phyloP scores from a whole-genome alignment of 1,140 invertebrate genomes.

The Frieseomelitta varia region DNA sequence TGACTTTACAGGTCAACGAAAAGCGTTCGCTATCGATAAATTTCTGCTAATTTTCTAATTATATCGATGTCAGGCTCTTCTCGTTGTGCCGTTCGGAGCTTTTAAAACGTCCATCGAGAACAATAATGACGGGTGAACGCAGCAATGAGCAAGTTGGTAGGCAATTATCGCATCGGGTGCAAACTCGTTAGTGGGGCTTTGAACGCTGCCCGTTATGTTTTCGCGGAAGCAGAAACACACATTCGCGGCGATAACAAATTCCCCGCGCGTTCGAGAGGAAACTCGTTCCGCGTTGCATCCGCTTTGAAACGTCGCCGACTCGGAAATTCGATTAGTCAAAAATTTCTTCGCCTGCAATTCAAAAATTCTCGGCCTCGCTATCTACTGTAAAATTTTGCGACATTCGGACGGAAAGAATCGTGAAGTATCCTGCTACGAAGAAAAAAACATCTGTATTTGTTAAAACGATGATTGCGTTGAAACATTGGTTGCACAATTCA shows the following conservation, averaged over 20 bases:
- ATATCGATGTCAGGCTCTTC: slow-evolving; percentile 7
- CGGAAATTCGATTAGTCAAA: too few relatives aligned
- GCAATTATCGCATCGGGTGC: slow-evolving; percentile 71
- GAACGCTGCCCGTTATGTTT: slow-evolving; percentile 64
- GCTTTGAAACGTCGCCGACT: too few relatives aligned
- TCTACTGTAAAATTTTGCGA: too few relatives aligned
- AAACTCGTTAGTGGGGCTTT: slow-evolving; percentile 72
- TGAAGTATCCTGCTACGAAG: too few relatives aligned
- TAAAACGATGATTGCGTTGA: too few relatives aligned
- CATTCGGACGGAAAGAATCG: too few relatives aligned
- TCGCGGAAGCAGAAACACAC: slow-evolving; percentile 63
- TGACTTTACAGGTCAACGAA: too few relatives aligned
- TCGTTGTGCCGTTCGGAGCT: slow-evolving; percentile 40
- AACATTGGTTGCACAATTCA: too few relatives aligned
- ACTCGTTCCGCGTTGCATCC: not conserved
- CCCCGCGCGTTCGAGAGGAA: not conserved
- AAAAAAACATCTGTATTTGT: too few relatives aligned
- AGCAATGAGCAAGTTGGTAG: slow-evolving; percentile 20
- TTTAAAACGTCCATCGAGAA: slow-evolving; percentile 30
- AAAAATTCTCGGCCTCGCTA: too few relatives aligned
- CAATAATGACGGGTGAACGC: slow-evolving; percentile 32
- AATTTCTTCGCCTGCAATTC: too few relatives aligned
- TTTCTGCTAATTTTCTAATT: not conserved
- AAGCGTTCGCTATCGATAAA: too few relatives aligned
- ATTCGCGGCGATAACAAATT: slow-evolving; percentile 63